Evolutionary conservation across 2,888 invertebrate species (phyloP).

Genomic region (Tinea pellionella): DNA sequence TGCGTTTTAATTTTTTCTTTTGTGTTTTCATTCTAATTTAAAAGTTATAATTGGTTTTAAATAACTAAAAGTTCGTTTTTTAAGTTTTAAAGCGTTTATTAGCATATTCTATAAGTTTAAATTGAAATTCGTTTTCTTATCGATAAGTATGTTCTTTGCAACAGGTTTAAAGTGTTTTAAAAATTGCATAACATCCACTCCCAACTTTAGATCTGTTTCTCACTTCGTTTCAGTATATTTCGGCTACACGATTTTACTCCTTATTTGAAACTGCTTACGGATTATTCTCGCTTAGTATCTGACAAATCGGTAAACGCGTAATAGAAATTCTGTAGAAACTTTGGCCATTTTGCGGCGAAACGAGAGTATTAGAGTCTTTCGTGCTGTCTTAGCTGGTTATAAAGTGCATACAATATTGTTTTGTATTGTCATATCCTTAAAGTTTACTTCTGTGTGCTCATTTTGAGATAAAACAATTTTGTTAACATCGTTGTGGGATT

Average conservation of each 20-base stretch:
- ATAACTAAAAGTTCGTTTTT: too few relatives aligned
- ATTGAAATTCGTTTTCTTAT: neutral
- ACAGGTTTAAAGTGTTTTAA: slow-evolving; percentile 9
- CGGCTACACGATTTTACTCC: neutral
- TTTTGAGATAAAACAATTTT: slow-evolving; percentile 26
- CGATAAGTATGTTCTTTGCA: neutral
- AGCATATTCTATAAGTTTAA: neutral
- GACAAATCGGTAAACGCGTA: slow-evolving; percentile 13
- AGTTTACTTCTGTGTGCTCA: neutral
- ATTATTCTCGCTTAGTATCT: neutral
- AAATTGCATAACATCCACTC: slow-evolving; percentile 6
- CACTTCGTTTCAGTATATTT: neutral
- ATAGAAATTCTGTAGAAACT: slow-evolving; percentile 29
- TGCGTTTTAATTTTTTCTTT: too few relatives aligned
- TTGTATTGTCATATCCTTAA: neutral
- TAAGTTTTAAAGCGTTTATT: too few relatives aligned
- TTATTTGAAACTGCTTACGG: neutral
- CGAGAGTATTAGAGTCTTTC: slow-evolving; percentile 53
- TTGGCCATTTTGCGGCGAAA: slow-evolving; percentile 56
- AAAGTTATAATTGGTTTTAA: too few relatives aligned
- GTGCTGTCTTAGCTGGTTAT: slow-evolving; percentile 38
- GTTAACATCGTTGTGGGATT: slow-evolving; percentile 13
- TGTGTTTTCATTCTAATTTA: too few relatives aligned
- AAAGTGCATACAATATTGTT: slow-evolving; percentile 15
- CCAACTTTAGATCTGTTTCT: neutral